phyloP scores from a whole-genome alignment of 2,797 vertebrate species.

The Platalea minor region DNA sequence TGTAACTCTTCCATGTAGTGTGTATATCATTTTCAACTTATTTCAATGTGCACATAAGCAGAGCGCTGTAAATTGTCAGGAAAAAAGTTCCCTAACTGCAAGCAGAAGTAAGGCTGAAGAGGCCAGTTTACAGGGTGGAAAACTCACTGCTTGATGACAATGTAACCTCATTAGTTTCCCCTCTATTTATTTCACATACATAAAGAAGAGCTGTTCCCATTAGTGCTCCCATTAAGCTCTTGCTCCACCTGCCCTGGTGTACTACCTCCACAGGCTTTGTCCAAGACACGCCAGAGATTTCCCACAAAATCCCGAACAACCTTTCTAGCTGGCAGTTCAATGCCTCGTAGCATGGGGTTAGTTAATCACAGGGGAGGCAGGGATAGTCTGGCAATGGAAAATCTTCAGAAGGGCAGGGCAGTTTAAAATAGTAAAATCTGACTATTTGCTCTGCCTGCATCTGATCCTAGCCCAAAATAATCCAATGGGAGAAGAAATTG shows the following conservation, averaged over 20 bases:
- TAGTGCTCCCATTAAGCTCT: background rate
- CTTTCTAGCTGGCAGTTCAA: background rate
- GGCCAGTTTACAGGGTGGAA: background rate
- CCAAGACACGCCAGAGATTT: background rate
- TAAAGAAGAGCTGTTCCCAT: background rate
- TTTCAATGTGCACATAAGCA: background rate
- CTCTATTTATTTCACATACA: background rate
- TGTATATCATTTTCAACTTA: background rate
- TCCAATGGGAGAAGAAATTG: background rate
- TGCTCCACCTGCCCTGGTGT: background rate
- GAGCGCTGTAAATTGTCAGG: background rate
- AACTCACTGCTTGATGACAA: background rate
- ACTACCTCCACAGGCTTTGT: background rate
- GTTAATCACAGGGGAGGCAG: rapidly evolving
- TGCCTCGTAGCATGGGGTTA: rapidly evolving
- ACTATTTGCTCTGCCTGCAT: background rate
- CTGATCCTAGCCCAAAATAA: background rate
- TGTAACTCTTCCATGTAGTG: background rate
- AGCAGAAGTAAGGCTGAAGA: background rate
- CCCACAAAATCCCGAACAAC: background rate
- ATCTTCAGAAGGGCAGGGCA: background rate
- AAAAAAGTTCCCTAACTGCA: background rate
- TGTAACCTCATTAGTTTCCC: background rate
- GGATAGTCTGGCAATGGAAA: background rate
- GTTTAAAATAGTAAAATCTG: background rate